phyloP scores from a whole-genome alignment of 2,888 invertebrate genomes.

The Cyrtodaria siliqua region DNA sequence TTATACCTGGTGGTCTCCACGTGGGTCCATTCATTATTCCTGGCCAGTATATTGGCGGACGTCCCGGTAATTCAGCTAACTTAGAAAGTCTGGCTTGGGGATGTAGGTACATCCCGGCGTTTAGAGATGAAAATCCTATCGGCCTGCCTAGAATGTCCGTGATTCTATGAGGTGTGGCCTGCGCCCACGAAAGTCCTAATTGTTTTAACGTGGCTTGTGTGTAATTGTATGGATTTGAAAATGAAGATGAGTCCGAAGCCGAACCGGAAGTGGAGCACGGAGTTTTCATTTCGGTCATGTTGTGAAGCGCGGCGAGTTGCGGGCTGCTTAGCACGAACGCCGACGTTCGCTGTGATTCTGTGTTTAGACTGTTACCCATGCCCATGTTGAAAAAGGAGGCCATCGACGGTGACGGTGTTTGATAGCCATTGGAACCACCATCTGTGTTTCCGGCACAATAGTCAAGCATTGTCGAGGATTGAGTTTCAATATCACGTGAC shows the following conservation, averaged over 20 bases:
- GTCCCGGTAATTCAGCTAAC: conserved; percentile 85
- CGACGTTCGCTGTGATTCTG: conserved; percentile 68
- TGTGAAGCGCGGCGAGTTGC: conserved; percentile 96
- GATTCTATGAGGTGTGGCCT: conserved; percentile 95
- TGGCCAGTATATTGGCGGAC: conserved; percentile 94
- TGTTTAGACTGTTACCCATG: conserved; percentile 78
- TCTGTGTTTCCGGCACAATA: conserved; percentile 76
- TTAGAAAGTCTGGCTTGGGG: conserved; percentile 86
- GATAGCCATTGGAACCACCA: conserved; percentile 66
- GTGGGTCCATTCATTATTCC: conserved; percentile 95
- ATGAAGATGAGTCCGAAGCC: conserved; percentile 42
- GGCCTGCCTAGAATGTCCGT: conserved; percentile 96
- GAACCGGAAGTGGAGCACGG: conserved; percentile 75
- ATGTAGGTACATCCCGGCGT: conserved; percentile 86
- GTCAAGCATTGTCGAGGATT: conserved; percentile 74
- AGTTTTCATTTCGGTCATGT: conserved; percentile 93
- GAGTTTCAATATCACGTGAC: too few relatives aligned
- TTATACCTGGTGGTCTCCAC: conserved; percentile 78
- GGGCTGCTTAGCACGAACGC: conserved; percentile 90
- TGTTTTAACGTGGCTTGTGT: conserved; percentile 72
- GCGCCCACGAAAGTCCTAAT: conserved; percentile 67
- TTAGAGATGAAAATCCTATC: conserved; percentile 76
- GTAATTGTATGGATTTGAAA: conserved; percentile 63
- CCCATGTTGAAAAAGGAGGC: conserved; percentile 72
- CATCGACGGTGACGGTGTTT: conserved; percentile 75